Percentiles rank a stretch among this genome's conserved stretches.
Evolutionary conservation across 2,797 vertebrate species (phyloP).

Genomic region (Cercopithecus neglectus): DNA sequence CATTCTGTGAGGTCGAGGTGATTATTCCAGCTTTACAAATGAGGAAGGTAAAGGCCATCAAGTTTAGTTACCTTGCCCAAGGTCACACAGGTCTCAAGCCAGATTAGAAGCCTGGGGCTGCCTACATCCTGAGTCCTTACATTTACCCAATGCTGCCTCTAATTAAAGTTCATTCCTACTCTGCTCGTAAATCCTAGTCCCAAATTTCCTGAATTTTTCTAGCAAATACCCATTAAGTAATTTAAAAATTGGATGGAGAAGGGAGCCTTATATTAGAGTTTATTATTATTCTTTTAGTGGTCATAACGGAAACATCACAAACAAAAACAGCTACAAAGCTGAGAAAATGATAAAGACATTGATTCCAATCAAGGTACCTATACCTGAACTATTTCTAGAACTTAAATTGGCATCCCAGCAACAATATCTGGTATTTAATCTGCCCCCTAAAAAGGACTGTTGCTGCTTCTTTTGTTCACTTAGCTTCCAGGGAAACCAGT

Average conservation of each 20-base stretch:
- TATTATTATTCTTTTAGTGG: background rate
- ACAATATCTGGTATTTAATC: background rate
- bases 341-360: background rate
- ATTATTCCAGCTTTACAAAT: background rate
- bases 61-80: background rate
- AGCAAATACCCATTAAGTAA: background rate
- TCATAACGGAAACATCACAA: background rate
- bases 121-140: background rate
- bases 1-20: background rate
- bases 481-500: background rate
- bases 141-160: background rate
- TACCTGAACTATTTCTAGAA: background rate
- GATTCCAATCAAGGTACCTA: background rate
- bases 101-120: background rate
- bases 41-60: background rate
- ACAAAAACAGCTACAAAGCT: background rate
- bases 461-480: slow-evolving; percentile 24
- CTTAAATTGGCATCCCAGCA: background rate
- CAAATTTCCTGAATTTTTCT: slow-evolving; percentile 11
- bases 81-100: background rate
- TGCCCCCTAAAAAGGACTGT: background rate
- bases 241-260: background rate
- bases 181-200: background rate
- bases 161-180: background rate
- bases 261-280: background rate